Percentiles rank a stretch among this genome's conserved stretches.
phyloP scores from a whole-genome alignment of 2,113 vertebrate genomes.

The Lathamus discolor region DNA sequence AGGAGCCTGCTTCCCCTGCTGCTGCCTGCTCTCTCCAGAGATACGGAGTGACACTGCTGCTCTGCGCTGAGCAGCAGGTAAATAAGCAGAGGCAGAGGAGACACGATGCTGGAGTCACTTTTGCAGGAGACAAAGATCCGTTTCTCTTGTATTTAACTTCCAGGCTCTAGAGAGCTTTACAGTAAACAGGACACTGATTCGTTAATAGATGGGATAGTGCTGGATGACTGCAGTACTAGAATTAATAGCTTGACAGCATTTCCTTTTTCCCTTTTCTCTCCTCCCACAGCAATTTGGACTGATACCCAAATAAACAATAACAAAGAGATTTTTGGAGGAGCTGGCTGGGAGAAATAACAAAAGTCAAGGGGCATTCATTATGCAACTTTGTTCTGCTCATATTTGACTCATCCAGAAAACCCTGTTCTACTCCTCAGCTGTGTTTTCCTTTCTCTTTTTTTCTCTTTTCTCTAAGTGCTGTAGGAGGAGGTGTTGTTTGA shows the following conservation, averaged over 20 bases:
- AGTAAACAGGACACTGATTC: conserved; percentile 19
- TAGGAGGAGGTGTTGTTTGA: background rate
- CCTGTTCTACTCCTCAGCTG: background rate
- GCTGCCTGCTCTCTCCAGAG: background rate
- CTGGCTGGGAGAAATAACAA: conserved; percentile 47
- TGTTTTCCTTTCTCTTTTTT: background rate
- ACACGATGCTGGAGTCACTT: background rate
- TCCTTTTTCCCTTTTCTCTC: conserved; percentile 37
- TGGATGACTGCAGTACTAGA: conserved; percentile 12
- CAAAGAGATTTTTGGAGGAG: conserved; percentile 54
- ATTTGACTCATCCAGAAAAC: conserved; percentile 42
- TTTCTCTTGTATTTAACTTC: conserved; percentile 20
- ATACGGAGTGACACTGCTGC: rapidly evolving
- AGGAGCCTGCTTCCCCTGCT: background rate
- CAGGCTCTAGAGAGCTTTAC: conserved; percentile 4
- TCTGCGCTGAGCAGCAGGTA: background rate
- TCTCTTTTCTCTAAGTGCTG: background rate
- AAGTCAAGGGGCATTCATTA: conserved; percentile 50
- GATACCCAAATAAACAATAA: conserved; percentile 67
- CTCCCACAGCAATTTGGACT: conserved; percentile 62
- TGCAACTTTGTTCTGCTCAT: conserved; percentile 15
- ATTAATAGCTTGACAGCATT: conserved; percentile 50
- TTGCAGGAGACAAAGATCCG: background rate
- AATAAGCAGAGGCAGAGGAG: background rate
- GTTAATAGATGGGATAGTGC: background rate